Evolutionary conservation across 2,888 invertebrate species (phyloP).

Genomic region (Stegophylla sp.): DNA sequence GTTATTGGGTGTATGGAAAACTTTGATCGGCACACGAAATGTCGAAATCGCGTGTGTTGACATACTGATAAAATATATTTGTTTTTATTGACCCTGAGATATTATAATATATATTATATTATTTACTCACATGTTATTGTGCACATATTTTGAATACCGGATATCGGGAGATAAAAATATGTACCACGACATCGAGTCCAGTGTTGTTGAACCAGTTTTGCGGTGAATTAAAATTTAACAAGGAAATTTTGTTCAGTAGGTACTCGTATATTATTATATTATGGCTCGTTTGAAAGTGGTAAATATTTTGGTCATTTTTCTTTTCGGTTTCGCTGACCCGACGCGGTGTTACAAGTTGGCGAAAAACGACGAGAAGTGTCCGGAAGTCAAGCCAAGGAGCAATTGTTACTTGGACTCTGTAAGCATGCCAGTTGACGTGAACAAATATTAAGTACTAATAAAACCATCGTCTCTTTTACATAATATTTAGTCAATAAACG

Average conservation of each 20-base stretch:
- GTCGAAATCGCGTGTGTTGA: slow-evolving; percentile 2
- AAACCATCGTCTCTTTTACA: neutral
- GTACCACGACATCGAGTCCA: slow-evolving; percentile 11
- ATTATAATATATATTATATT: too few relatives aligned
- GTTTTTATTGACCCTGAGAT: slow-evolving; percentile 27
- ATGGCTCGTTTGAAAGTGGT: slow-evolving; percentile 26
- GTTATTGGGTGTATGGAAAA: slow-evolving; percentile 20
- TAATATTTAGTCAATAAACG: neutral
- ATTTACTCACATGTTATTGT: slow-evolving; percentile 23
- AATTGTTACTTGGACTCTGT: slow-evolving; percentile 82
- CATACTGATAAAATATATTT: slow-evolving; percentile 42
- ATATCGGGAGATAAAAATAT: slow-evolving; percentile 49
- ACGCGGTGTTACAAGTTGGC: neutral
- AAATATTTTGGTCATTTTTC: slow-evolving; percentile 1
- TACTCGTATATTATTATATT: neutral
- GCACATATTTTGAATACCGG: slow-evolving; percentile 51
- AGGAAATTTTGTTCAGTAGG: slow-evolving; percentile 15
- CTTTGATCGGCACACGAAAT: slow-evolving; percentile 31
- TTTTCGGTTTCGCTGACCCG: neutral
- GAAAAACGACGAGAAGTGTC: slow-evolving; percentile 75
- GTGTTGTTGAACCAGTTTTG: slow-evolving; percentile 35
- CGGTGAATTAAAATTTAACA: slow-evolving; percentile 8
- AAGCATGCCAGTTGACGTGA: slow-evolving; percentile 60
- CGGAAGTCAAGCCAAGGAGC: slow-evolving; percentile 78
- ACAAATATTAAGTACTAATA: neutral